Evolutionary conservation across 2,113 vertebrate genomes (phyloP).

Genomic region (Empidonax alnorum): DNA sequence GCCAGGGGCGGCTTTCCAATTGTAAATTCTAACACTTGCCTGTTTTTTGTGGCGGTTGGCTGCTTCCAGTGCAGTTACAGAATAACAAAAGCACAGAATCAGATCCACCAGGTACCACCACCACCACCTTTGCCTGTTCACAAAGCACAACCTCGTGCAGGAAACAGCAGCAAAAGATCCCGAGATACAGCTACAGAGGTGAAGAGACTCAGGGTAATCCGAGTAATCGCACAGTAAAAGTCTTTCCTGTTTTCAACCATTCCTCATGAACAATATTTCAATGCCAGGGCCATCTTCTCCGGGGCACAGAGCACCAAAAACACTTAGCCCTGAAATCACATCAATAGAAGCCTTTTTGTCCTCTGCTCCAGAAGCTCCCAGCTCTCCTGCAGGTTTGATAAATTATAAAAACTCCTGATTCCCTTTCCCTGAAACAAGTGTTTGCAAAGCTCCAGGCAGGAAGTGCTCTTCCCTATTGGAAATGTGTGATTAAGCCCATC

Average conservation of each 20-base stretch:
- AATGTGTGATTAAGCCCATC: background rate
- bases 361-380: background rate
- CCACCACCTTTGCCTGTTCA: background rate
- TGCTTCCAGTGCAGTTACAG: background rate
- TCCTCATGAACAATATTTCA: background rate
- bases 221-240: background rate
- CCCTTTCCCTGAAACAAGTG: background rate
- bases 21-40: background rate
- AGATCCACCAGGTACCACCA: background rate
- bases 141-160: background rate
- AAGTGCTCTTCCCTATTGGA: background rate
- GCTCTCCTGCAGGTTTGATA: background rate
- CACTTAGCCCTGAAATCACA: background rate
- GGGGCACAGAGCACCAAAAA: background rate
- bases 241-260: background rate
- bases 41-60: background rate
- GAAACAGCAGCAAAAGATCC: background rate
- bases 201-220: rapidly evolving
- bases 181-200: background rate
- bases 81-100: background rate
- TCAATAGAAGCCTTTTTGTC: background rate
- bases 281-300: background rate
- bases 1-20: background rate
- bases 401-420: background rate
- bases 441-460: background rate